A percentile compares a stretch with the other conserved stretches of the same genome.
Evolutionary conservation across 2,113 vertebrate species (phyloP).

Genomic region (Corythornis madagascariensis): DNA sequence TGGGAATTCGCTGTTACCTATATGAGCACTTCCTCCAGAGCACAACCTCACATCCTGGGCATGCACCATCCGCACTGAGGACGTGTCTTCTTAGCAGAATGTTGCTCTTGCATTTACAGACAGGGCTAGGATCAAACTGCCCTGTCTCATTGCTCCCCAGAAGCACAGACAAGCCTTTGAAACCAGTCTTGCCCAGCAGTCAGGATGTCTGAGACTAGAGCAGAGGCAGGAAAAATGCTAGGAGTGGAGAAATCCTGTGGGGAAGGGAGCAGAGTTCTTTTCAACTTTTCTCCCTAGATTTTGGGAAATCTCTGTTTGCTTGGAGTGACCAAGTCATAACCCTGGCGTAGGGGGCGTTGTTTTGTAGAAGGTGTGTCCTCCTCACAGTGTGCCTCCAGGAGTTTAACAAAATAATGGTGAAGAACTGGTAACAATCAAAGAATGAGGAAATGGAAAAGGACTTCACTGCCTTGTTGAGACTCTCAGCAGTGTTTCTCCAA

Average conservation of each 20-base stretch:
- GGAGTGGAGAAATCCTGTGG: neutral
- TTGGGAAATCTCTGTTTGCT: neutral
- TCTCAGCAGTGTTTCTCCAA: neutral
- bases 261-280: neutral
- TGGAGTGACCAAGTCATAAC: neutral
- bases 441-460: neutral
- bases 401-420: neutral
- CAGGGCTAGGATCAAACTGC: neutral
- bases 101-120: neutral
- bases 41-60: accelerated
- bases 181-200: neutral
- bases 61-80: accelerated
- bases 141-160: neutral
- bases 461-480: neutral
- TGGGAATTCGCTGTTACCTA: neutral
- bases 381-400: neutral
- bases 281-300: neutral
- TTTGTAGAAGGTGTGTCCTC: neutral
- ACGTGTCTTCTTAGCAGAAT: neutral
- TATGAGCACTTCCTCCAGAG: accelerated
- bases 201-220: neutral
- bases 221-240: neutral
- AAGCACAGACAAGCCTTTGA: neutral
- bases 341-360: neutral
- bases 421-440: neutral